phyloP scores from a whole-genome alignment of 2,797 vertebrate species.

The Alfaro cultratus region DNA sequence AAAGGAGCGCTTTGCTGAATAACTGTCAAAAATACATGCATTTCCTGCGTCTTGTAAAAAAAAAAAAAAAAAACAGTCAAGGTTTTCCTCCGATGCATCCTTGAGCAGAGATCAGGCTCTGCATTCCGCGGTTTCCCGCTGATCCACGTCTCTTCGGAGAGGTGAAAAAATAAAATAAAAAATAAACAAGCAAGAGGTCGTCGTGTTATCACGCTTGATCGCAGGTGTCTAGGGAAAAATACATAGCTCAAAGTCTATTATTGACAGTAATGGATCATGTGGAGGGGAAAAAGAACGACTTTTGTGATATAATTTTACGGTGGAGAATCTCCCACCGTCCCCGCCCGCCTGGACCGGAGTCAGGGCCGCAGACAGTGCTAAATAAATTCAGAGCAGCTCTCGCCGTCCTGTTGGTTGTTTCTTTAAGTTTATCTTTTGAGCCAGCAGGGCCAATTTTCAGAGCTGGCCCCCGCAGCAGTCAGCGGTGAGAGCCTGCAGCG shows the following conservation, averaged over 20 bases:
- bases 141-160: conserved; percentile 1
- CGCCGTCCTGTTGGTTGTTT: conserved; percentile 41
- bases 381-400: conserved; percentile 43
- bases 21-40: background rate
- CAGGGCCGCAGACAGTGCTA: conserved; percentile 41
- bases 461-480: conserved; percentile 50
- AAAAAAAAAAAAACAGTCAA: background rate
- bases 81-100: background rate
- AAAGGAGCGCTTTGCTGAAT: conserved; percentile 18
- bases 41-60: background rate
- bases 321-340: conserved; percentile 34
- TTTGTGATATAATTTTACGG: conserved; percentile 29
- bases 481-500: conserved; percentile 40
- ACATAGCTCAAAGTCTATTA: conserved; percentile 44
- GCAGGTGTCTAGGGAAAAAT: conserved; percentile 18
- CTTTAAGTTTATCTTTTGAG: conserved; percentile 62
- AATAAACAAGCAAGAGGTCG: conserved; percentile 31
- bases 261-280: conserved; percentile 46
- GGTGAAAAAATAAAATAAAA: conserved; percentile 4
- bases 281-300: conserved; percentile 22
- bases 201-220: conserved; percentile 28
- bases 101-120: conserved; percentile 2
- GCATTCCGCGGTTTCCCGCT: background rate
- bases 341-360: conserved; percentile 18
- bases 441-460: conserved; percentile 49